Percentiles rank a stretch among this genome's conserved stretches.
Conservation (phyloP, 2,797 vertebrate genomes). For the Sebastes taczanowskii region DNA sequence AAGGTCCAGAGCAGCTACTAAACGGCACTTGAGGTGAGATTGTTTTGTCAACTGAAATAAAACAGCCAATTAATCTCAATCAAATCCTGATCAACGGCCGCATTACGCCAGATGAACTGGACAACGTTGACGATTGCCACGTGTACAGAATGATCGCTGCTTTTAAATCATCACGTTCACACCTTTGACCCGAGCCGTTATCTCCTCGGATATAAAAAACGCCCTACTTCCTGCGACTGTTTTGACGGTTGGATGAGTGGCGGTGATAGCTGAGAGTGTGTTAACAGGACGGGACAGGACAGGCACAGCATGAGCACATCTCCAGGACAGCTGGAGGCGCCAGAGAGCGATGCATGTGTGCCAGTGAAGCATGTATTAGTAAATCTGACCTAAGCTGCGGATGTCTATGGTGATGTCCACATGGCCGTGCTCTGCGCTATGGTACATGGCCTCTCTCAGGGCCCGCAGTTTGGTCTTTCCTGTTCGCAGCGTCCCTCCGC, state of each 20-base stretch:
- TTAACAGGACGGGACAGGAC: slow-evolving; percentile 57
- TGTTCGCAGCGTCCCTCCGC: slow-evolving; percentile 81
- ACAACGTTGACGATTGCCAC: not conserved
- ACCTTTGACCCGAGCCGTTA: slow-evolving; percentile 26
- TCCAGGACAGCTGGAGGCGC: slow-evolving; percentile 72
- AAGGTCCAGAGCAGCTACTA: not conserved
- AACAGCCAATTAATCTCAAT: not conserved
- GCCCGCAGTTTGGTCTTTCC: slow-evolving; percentile 86
- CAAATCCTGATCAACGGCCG: not conserved
- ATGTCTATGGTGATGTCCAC: slow-evolving; percentile 90
- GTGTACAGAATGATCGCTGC: not conserved
- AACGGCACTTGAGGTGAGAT: not conserved
- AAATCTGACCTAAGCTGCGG: slow-evolving; percentile 87
- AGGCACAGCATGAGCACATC: slow-evolving; percentile 72
- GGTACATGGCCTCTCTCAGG: slow-evolving; percentile 89
- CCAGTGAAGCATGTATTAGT: slow-evolving; percentile 73
- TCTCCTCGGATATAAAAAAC: slow-evolving; percentile 13
- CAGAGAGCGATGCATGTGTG: slow-evolving; percentile 58
- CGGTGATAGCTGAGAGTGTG: slow-evolving; percentile 27
- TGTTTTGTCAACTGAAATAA: slow-evolving; percentile 1
- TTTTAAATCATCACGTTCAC: slow-evolving; percentile 2
- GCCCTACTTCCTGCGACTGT: not conserved
- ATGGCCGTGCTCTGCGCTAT: slow-evolving; percentile 87
- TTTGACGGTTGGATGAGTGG: slow-evolving; percentile 39
- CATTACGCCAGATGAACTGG: not conserved